These are phyloP conservation scores for Lymantria dispar DNA, from an alignment of 2,888 invertebrate genomes.

Conservation along the genomic window DNA sequence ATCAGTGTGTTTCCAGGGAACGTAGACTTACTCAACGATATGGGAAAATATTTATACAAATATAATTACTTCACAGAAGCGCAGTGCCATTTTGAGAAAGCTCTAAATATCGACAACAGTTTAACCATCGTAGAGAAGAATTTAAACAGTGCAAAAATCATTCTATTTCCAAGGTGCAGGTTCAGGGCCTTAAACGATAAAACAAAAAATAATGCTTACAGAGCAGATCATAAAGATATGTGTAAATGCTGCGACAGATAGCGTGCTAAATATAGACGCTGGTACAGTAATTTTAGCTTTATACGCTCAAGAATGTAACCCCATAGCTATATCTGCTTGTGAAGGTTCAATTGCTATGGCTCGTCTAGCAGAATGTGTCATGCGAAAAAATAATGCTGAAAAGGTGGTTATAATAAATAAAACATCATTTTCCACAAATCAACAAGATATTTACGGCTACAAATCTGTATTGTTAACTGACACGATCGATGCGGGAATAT, in stretches of 20 bases:
- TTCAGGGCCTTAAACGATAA: neutral
- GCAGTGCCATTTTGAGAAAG: neutral
- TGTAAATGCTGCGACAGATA: conserved; percentile 13
- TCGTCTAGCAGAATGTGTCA: conserved; percentile 14
- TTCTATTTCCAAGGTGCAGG: neutral
- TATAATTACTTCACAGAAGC: neutral
- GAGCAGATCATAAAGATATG: conserved; percentile 14
- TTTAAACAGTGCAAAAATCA: neutral
- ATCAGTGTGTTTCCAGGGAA: neutral
- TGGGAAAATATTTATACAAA: neutral
- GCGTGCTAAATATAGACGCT: conserved; percentile 18
- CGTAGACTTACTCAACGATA: conserved; percentile 1
- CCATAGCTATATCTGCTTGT: conserved; percentile 35
- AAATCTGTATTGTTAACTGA: conserved; percentile 18
- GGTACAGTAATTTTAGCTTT: conserved; percentile 77
- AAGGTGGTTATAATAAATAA: conserved; percentile 13
- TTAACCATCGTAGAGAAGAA: neutral
- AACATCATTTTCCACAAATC: conserved; percentile 6
- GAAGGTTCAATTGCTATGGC: conserved; percentile 13
- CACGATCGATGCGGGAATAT: conserved; percentile 16
- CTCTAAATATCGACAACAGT: neutral
- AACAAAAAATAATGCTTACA: neutral
- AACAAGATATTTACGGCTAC: conserved; percentile 7
- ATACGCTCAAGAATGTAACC: conserved; percentile 77
- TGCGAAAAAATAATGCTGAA: conserved; percentile 13